Evolutionary conservation across 1,140 invertebrate species (phyloP).

Genomic region (Lepeophtheirus salmonis): DNA sequence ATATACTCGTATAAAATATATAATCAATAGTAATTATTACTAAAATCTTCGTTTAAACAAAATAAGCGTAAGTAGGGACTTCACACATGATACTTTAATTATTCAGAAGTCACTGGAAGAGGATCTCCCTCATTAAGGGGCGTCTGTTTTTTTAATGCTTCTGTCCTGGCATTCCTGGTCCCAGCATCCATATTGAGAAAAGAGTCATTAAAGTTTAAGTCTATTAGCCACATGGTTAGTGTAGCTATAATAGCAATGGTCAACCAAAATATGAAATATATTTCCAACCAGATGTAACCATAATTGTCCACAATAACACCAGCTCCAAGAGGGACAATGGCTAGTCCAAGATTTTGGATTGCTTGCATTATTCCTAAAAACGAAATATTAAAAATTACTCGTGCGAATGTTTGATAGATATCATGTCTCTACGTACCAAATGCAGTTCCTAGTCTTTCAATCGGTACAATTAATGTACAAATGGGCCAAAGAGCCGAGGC

Average conservation of each 20-base stretch:
- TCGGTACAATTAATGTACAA: slow-evolving; percentile 69
- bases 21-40: no score
- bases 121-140: neutral
- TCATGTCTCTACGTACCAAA: slow-evolving; percentile 53
- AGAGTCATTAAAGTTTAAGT: neutral
- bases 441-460: slow-evolving; percentile 81
- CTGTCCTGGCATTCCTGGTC: neutral
- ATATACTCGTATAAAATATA: no score
- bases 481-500: slow-evolving; percentile 88
- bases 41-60: no score
- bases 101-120: no score
- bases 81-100: no score
- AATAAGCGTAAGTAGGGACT: no score
- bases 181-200: neutral
- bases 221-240: neutral
- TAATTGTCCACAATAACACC: slow-evolving; percentile 68
- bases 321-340: slow-evolving; percentile 57
- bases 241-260: neutral
- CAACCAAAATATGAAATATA: slow-evolving; percentile 79
- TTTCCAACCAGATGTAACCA: slow-evolving; percentile 75
- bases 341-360: slow-evolving; percentile 82
- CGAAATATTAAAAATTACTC: neutral
- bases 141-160: neutral
- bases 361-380: slow-evolving; percentile 48
- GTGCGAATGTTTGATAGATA: neutral